Evolutionary conservation across 2,888 invertebrate genomes (phyloP).

Genomic region (Drosophila paramelanica): DNA sequence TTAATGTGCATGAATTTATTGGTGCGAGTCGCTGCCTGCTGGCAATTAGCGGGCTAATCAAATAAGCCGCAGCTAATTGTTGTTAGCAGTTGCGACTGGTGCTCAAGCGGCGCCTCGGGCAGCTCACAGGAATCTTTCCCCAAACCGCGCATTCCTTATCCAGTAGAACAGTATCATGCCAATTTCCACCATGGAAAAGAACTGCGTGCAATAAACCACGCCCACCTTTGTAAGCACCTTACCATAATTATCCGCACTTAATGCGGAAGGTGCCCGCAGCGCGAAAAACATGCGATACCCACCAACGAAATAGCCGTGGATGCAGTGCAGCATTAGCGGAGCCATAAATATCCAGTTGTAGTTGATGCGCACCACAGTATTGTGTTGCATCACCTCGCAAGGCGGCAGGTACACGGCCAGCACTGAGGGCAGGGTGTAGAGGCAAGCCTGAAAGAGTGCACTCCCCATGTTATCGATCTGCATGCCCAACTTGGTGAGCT

Average conservation of each 20-base stretch:
- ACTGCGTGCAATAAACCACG: neutral
- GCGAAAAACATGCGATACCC: neutral
- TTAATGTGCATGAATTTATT: conserved; percentile 74
- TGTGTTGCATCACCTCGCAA: neutral
- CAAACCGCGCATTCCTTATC: neutral
- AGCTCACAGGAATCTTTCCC: neutral
- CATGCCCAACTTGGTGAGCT: neutral
- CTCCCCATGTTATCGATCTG: neutral
- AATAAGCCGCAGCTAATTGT: conserved; percentile 68
- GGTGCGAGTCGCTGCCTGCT: conserved; percentile 54
- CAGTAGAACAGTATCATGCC: neutral
- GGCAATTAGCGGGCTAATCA: conserved; percentile 71
- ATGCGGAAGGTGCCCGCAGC: neutral
- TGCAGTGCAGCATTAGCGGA: conserved; percentile 9
- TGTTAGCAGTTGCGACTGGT: conserved; percentile 5
- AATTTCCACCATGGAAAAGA: conserved; percentile 3
- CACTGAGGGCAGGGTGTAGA: conserved; percentile 1
- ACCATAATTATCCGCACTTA: neutral
- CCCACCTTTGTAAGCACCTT: neutral
- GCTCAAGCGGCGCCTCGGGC: neutral
- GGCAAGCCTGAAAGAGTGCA: conserved; percentile 1
- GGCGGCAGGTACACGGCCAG: neutral
- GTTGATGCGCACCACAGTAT: neutral
- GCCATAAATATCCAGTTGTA: conserved; percentile 2
- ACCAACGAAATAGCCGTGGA: neutral